Base-by-base conservation (phyloP, 2,888 invertebrate genomes). In the Shargacucullia verbasci region DNA sequence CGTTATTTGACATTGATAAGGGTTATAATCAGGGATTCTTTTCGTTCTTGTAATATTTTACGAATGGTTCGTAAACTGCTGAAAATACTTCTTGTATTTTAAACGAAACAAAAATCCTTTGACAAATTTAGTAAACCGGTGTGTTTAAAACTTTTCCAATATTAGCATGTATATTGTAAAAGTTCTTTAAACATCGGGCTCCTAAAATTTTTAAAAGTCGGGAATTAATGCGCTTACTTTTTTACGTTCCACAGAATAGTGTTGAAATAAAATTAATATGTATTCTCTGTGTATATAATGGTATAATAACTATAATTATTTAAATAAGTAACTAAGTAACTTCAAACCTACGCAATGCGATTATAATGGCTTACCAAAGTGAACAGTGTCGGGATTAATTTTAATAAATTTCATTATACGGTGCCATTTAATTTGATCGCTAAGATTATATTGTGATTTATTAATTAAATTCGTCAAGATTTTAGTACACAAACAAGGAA, bases 371-470 rank as follows among this genome's bases (percentile, higher is more conserved):
- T 78, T 73, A 77, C 38, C 47, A 56, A 63, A 73, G 61, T 76
- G 70, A 66, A 76, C 73, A 70, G 57, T 67, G 39, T 64, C 43
- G 54, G 70, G 76, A 80, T 80, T 77, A 76, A 67, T 76, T 74
- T 70, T 54, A 71, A 79, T 79, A 66, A 81, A 77, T 76, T 78
- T 76, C 65, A 74, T 79, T 80, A 78, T 73, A 73, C 69, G 62
- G 54, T 61, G 62, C 58, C 72, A 71, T 80, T 79, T 76, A 76
- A 82, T 78, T 80, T 79, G 64, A 70, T 73, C 61, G 70, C 59
- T 68, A 14, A 67, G 76, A 78, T 80, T 76, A 76, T 68, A 62
- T 70, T 57, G 67, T 73, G 65, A 77, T 73, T 78, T 69, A 78
- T 76, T 75, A 75, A 79, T 78, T 67, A 53, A 73, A 74, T 77